phyloP scores from a whole-genome alignment of 2,888 invertebrate genomes.

The Eupelmus urozonus region DNA sequence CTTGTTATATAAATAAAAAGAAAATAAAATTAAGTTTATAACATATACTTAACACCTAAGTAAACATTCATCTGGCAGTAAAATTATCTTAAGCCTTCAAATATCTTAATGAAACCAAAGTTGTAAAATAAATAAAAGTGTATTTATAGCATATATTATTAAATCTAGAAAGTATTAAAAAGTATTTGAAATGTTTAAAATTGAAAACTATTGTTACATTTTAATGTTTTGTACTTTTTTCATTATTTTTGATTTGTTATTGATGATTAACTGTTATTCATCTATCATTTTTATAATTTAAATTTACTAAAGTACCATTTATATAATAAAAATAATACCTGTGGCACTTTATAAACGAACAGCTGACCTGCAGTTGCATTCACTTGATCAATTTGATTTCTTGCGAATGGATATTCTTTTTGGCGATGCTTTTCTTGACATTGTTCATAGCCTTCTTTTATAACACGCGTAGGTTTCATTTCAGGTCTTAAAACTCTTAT shows the following conservation, averaged over 20 bases:
- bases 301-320: neutral
- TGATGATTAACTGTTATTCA: too few species aligned
- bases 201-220: too few species aligned
- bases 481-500: conserved; percentile 83
- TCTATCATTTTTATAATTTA: neutral
- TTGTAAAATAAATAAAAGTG: too few species aligned
- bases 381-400: conserved; percentile 91
- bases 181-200: too few species aligned
- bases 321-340: conserved; percentile 77
- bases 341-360: conserved; percentile 88
- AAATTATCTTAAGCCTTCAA: too few species aligned
- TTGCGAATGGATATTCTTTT: conserved; percentile 83
- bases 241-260: neutral
- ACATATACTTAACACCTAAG: too few species aligned
- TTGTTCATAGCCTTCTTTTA: conserved; percentile 83
- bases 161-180: too few species aligned
- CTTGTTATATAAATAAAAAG: too few species aligned
- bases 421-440: conserved; percentile 80
- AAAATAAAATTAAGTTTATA: too few species aligned
- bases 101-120: too few species aligned
- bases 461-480: conserved; percentile 83
- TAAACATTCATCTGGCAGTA: too few species aligned
- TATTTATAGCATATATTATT: too few species aligned
- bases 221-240: neutral
- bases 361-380: conserved; percentile 90